phyloP scores from a whole-genome alignment of 2,797 vertebrate species.

The Geotria australis region DNA sequence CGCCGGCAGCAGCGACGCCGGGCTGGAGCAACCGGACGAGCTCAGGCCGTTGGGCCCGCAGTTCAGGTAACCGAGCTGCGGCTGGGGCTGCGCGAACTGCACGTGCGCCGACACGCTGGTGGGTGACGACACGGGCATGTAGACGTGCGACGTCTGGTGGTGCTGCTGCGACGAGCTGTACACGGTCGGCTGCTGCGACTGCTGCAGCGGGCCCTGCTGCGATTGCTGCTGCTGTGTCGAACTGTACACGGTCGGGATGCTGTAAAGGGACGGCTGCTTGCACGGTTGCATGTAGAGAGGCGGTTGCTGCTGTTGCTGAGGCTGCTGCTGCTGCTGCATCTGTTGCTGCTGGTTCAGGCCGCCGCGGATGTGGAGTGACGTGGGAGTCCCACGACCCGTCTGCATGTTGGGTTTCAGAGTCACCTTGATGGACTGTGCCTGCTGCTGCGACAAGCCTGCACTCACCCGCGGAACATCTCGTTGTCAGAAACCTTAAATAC shows the following conservation, averaged over 20 bases:
- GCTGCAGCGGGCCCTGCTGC: background rate
- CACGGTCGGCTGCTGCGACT: background rate
- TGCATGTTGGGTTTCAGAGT: background rate
- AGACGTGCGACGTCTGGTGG: background rate
- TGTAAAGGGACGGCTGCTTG: constrained; percentile 8
- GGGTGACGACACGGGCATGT: background rate
- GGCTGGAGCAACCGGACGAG: background rate
- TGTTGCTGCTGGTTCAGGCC: background rate
- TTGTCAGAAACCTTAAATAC: no score
- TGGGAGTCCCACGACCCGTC: background rate
- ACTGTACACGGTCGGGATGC: constrained; percentile 11
- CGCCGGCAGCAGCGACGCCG: background rate
- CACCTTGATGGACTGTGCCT: background rate
- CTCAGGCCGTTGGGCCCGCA: background rate
- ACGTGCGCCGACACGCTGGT: background rate
- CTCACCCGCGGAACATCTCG: no score
- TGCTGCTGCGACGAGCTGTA: background rate
- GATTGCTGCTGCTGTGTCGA: constrained; percentile 11
- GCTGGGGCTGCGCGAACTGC: background rate
- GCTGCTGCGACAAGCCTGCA: no score
- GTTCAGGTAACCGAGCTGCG: background rate
- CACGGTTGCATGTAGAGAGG: constrained; percentile 2
- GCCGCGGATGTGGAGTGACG: background rate
- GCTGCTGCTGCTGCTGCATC: no score
- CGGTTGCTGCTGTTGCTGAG: background rate